Evolutionary conservation across 1,140 invertebrate genomes (phyloP).

Genomic region (Apis laboriosa): DNA sequence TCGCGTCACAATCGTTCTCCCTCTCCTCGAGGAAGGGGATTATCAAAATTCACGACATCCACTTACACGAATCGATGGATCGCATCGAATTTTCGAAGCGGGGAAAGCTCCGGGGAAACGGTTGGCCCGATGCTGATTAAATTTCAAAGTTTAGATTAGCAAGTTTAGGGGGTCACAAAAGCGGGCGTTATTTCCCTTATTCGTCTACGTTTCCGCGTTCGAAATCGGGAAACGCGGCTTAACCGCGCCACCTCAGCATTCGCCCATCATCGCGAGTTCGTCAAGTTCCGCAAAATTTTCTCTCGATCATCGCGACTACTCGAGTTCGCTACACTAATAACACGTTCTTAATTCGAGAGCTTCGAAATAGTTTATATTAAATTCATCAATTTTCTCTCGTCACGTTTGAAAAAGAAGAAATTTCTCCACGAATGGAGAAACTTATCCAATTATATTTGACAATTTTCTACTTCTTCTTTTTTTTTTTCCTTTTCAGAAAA

Average conservation of each 20-base stretch:
- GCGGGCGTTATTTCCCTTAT: neutral
- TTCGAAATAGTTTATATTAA: no score
- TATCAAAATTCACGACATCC: constrained; percentile 9
- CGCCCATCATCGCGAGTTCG: neutral
- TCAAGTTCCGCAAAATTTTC: neutral
- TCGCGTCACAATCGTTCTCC: no score
- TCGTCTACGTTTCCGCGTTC: neutral
- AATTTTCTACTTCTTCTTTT: no score
- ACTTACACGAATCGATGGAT: neutral
- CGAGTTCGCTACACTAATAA: no score
- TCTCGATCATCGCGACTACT: neutral
- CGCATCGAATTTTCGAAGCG: constrained; percentile 2
- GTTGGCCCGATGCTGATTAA: constrained; percentile 3
- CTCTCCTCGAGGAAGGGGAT: neutral
- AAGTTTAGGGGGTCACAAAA: neutral
- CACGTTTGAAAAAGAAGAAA: no score
- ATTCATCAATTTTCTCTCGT: no score
- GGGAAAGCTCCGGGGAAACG: neutral
- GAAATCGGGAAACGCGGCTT: neutral
- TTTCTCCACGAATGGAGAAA: no score
- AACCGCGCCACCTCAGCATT: neutral
- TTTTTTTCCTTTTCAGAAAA: no score
- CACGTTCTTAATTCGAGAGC: neutral
- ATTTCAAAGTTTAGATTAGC: constrained; percentile 25
- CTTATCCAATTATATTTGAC: no score